Conservation (phyloP, 2,113 vertebrate genomes). For the Catharus bicknelli region DNA sequence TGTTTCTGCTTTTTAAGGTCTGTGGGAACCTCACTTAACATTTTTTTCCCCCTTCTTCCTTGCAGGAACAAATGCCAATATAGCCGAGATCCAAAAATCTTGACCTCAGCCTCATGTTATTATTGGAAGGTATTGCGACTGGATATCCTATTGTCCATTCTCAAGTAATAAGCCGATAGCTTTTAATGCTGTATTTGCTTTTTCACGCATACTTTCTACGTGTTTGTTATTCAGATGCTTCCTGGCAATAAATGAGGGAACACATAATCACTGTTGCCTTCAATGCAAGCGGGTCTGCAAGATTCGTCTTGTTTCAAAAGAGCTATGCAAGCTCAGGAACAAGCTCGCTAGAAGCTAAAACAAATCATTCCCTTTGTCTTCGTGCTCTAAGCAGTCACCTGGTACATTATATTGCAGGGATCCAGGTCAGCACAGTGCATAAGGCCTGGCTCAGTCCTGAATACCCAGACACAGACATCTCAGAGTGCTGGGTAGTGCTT, state of each 20-base stretch:
- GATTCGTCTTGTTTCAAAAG: neutral
- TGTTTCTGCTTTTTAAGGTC: constrained; percentile 72
- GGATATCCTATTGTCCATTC: constrained; percentile 29
- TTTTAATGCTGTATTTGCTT: constrained; percentile 45
- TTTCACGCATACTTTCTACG: neutral
- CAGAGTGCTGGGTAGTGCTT: neutral
- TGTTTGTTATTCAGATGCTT: constrained; percentile 42
- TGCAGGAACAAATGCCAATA: constrained; percentile 46
- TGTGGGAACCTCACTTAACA: constrained; percentile 60
- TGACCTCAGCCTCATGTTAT: constrained; percentile 51
- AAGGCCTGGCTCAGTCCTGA: neutral
- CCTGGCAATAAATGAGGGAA: constrained; percentile 19
- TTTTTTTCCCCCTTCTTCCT: neutral
- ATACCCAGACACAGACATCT: neutral
- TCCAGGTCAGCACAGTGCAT: neutral
- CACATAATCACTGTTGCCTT: constrained; percentile 11
- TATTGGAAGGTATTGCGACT: constrained; percentile 1
- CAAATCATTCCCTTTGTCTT: neutral
- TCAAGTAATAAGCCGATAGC: neutral
- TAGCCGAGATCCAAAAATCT: constrained; percentile 25
- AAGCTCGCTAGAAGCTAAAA: neutral
- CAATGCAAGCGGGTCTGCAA: neutral
- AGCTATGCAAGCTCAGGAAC: neutral
- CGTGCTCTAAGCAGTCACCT: neutral
- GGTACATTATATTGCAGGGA: neutral